A percentile compares a stretch with the other conserved stretches of the same genome.
These are phyloP conservation scores for Coreoperca whiteheadi DNA, from an alignment of 2,113 vertebrate species.

Conservation along the genomic window DNA sequence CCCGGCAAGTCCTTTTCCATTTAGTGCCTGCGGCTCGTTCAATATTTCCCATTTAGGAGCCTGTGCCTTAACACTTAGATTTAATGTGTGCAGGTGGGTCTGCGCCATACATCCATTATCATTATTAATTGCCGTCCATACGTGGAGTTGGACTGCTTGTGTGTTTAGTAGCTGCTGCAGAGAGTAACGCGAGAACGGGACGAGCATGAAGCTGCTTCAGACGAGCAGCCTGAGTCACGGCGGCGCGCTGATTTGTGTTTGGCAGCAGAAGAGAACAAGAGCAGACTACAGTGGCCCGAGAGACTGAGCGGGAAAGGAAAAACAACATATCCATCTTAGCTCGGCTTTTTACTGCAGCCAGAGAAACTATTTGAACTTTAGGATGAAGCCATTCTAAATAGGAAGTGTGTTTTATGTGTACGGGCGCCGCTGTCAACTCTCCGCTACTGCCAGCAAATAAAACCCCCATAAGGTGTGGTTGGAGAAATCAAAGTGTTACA, in stretches of 20 bases:
- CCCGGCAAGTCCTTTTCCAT: background rate
- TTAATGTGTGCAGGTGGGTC: background rate
- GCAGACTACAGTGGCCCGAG: background rate
- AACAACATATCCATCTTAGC: background rate
- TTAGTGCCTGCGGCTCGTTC: too few relatives aligned
- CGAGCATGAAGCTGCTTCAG: background rate
- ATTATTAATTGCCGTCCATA: background rate
- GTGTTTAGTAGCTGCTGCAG: background rate
- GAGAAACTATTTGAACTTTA: background rate
- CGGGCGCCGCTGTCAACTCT: too few relatives aligned
- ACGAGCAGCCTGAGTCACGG: background rate
- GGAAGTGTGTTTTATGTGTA: too few relatives aligned
- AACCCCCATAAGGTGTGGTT: too few relatives aligned
- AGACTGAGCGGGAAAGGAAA: background rate
- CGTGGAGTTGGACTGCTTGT: background rate
- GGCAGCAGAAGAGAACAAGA: conserved; percentile 5
- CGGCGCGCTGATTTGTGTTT: background rate
- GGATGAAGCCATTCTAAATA: too few relatives aligned
- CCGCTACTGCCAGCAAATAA: too few relatives aligned
- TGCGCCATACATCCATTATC: background rate
- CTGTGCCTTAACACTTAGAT: background rate
- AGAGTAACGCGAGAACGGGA: background rate
- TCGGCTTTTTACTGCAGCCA: background rate
- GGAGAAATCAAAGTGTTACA: too few relatives aligned
- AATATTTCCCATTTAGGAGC: background rate